These are phyloP conservation scores for Rhinolophus sinicus DNA, from an alignment of 2,113 vertebrate genomes.

Conservation along the genomic window DNA sequence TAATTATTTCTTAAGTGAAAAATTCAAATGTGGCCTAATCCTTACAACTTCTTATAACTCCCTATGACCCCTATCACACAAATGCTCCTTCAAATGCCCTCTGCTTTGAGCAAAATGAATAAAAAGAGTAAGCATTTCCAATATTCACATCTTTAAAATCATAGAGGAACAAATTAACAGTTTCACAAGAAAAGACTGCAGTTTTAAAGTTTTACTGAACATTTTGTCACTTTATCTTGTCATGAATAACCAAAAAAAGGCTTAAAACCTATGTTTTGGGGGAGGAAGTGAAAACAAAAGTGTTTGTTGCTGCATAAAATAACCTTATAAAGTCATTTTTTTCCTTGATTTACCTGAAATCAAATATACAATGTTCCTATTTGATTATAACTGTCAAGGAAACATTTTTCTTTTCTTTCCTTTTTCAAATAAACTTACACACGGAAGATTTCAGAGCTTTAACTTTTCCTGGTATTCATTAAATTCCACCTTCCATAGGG, in stretches of 20 bases:
- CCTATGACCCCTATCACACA: neutral
- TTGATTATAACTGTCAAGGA: neutral
- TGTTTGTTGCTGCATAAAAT: neutral
- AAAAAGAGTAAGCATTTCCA: neutral
- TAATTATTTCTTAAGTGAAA: constrained; percentile 72
- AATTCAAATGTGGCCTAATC: constrained; percentile 70
- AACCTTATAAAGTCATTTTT: neutral
- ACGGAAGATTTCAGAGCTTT: neutral
- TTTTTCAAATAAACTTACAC: neutral
- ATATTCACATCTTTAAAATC: constrained; percentile 1
- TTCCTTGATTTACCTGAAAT: constrained; percentile 10
- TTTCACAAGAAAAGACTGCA: constrained; percentile 6
- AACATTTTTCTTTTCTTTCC: neutral
- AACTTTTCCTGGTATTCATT: neutral
- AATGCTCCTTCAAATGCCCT: constrained; percentile 25
- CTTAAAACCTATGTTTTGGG: neutral
- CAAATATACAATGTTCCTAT: neutral
- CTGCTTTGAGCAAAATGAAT: constrained; percentile 35
- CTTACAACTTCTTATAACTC: constrained; percentile 45
- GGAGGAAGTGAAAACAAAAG: neutral
- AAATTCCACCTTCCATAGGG: neutral
- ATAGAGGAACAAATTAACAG: neutral
- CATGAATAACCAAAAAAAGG: neutral
- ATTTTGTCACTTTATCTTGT: constrained; percentile 9
- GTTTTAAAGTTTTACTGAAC: neutral